A percentile compares a stretch with the other conserved stretches of the same genome.
These are phyloP conservation scores for Eudasyphora cyanicolor DNA, from an alignment of 2,888 invertebrate genomes.

Conservation along the genomic window DNA sequence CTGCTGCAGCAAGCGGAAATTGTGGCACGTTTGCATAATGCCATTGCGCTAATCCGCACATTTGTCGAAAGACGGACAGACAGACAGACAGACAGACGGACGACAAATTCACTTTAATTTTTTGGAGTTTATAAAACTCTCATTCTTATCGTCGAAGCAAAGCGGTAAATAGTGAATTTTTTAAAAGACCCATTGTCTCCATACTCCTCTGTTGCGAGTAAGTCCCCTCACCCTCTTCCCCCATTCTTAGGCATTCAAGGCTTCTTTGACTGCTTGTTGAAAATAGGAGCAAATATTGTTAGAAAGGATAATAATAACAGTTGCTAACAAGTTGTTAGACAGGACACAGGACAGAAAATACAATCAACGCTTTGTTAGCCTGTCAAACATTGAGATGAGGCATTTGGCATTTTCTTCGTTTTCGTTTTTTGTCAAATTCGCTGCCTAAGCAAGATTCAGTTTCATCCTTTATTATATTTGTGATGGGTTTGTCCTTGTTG, in stretches of 20 bases:
- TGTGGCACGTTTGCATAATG: slow-evolving; percentile 12
- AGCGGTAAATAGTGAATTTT: background rate
- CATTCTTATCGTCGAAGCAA: slow-evolving; percentile 12
- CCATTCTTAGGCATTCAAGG: background rate
- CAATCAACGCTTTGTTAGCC: slow-evolving; percentile 54
- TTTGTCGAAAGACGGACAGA: background rate
- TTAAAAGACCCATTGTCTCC: background rate
- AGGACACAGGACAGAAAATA: background rate
- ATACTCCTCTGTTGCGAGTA: background rate
- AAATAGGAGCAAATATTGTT: background rate
- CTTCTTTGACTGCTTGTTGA: background rate
- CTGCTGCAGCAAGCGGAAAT: background rate
- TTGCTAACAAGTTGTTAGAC: slow-evolving; percentile 50
- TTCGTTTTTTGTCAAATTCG: background rate
- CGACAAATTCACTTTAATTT: background rate
- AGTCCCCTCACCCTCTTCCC: no score
- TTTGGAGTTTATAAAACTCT: background rate
- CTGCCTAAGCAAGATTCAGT: background rate
- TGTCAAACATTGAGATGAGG: background rate
- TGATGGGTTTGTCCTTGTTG: background rate
- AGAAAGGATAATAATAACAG: slow-evolving; percentile 8
- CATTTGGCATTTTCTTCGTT: background rate
- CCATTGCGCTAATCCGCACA: background rate
- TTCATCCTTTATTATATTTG: background rate
- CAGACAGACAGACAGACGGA: no score